A percentile compares a stretch with the other conserved stretches of the same genome.
These are phyloP conservation scores for Pollenia griseotomentosa DNA, from an alignment of 2,888 invertebrate species.

Conservation along the genomic window DNA sequence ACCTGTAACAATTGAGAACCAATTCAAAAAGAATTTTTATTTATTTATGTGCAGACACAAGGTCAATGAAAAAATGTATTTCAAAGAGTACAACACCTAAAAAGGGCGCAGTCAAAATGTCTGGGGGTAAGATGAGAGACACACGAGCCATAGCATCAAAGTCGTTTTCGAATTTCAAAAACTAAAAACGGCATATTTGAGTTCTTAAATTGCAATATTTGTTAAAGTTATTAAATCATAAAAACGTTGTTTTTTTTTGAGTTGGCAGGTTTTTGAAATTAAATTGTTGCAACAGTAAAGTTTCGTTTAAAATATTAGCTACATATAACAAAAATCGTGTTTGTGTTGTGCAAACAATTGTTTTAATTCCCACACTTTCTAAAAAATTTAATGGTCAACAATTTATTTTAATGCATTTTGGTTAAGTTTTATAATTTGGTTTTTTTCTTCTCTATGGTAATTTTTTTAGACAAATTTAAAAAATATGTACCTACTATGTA, in stretches of 20 bases:
- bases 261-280: background rate
- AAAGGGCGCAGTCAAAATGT: slow-evolving; percentile 27
- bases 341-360: background rate
- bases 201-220: background rate
- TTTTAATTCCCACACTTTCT: slow-evolving; percentile 15
- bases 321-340: no score
- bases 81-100: background rate
- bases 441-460: background rate
- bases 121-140: background rate
- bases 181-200: background rate
- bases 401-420: background rate
- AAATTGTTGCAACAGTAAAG: background rate
- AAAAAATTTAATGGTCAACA: background rate
- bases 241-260: background rate
- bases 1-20: background rate
- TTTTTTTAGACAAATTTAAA: no score
- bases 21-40: background rate
- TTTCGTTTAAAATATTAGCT: no score
- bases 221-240: background rate
- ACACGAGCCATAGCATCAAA: background rate
- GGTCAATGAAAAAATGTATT: slow-evolving; percentile 43
- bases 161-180: background rate
- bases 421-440: background rate
- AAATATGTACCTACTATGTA: no score
- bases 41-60: slow-evolving; percentile 23